Conservation (phyloP, 2,888 invertebrate genomes). For the Drosophila testacea region DNA sequence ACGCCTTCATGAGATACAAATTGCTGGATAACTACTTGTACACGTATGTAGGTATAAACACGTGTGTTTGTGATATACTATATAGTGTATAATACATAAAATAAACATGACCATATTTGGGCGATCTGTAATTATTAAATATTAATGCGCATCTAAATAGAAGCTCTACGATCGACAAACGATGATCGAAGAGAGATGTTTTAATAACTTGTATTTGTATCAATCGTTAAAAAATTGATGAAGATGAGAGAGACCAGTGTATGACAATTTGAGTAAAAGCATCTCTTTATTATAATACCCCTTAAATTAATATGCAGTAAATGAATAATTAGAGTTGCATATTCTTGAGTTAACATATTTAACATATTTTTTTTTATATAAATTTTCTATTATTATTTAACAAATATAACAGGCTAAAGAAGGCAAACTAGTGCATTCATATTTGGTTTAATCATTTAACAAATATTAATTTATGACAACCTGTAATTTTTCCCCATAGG, state of each 20-base stretch:
- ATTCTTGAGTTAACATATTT: background rate
- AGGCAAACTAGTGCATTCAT: background rate
- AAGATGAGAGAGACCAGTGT: background rate
- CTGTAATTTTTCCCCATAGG: too few relatives aligned
- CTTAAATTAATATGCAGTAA: background rate
- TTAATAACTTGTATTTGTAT: constrained; percentile 30
- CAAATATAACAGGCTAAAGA: background rate
- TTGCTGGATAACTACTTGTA: constrained; percentile 9
- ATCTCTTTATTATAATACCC: constrained; percentile 2
- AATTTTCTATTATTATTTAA: background rate
- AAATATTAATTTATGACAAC: too few relatives aligned
- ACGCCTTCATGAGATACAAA: constrained; percentile 52
- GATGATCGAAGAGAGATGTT: constrained; percentile 27
- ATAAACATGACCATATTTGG: constrained; percentile 43
- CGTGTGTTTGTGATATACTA: constrained; percentile 16
- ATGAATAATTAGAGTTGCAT: background rate
- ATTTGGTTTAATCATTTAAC: too few relatives aligned
- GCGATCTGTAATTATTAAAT: constrained; percentile 41
- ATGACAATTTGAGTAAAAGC: background rate
- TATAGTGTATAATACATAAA: background rate
- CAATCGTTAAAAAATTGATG: constrained; percentile 20
- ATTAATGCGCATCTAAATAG: constrained; percentile 31
- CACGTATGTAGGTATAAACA: constrained; percentile 6
- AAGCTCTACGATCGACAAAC: constrained; percentile 9
- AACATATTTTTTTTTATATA: background rate